phyloP scores from a whole-genome alignment of 2,797 vertebrate genomes.

The Bothrops alternatus region DNA sequence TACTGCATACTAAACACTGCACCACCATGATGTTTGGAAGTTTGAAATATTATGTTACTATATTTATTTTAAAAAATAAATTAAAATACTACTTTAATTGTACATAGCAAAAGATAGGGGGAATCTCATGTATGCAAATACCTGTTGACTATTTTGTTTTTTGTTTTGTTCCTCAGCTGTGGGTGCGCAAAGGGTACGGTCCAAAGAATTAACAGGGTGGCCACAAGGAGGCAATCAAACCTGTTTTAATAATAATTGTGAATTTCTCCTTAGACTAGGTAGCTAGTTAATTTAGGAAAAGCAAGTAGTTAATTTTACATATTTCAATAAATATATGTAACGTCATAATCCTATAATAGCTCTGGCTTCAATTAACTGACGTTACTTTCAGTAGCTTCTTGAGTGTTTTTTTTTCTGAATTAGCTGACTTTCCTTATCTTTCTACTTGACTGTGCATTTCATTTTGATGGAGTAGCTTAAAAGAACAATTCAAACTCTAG shows the following conservation, averaged over 20 bases:
- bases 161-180: background rate
- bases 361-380: background rate
- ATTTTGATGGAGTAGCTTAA: background rate
- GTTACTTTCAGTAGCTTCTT: background rate
- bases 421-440: background rate
- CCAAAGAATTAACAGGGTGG: no score
- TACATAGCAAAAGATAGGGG: background rate
- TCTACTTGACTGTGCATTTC: background rate
- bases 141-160: background rate
- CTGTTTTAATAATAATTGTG: background rate
- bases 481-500: background rate
- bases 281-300: background rate
- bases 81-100: background rate
- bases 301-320: background rate
- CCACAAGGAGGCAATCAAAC: background rate
- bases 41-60: no score
- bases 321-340: background rate
- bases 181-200: no score
- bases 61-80: no score
- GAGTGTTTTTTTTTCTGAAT: background rate
- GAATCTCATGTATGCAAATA: no score
- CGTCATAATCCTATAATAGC: background rate
- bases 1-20: no score
- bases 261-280: background rate
- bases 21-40: no score